These are phyloP conservation scores for Margaritifera margaritifera DNA, from an alignment of 2,888 invertebrate genomes.

Conservation along the genomic window DNA sequence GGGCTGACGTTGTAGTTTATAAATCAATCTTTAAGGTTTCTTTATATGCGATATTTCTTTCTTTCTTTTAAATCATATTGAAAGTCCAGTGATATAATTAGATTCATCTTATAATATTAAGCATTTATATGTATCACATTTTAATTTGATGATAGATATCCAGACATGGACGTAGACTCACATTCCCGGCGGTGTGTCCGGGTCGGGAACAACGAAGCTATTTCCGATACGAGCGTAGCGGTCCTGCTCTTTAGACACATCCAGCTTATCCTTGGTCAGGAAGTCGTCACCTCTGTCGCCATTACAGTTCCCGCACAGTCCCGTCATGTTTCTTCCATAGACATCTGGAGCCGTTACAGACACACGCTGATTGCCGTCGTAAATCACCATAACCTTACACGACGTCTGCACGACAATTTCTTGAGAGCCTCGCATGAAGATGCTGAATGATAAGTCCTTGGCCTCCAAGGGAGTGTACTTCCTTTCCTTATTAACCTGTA, in stretches of 20 bases:
- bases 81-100: too few species aligned
- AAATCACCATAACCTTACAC: constrained; percentile 42
- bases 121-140: too few species aligned
- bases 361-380: constrained; percentile 36
- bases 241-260: constrained; percentile 22
- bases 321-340: constrained; percentile 25
- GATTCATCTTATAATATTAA: too few species aligned
- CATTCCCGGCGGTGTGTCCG: constrained; percentile 15
- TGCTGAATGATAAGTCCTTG: constrained; percentile 6
- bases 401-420: constrained; percentile 25
- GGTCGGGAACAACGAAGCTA: constrained; percentile 43
- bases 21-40: too few species aligned
- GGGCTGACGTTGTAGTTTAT: too few species aligned
- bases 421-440: constrained; percentile 16
- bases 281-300: constrained; percentile 30
- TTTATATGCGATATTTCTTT: too few species aligned
- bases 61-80: too few species aligned
- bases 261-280: constrained; percentile 27
- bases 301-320: constrained; percentile 51
- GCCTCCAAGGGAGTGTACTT: constrained; percentile 12
- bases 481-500: constrained; percentile 12
- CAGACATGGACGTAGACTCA: constrained; percentile 1
- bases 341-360: constrained; percentile 28
- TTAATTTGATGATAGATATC: background rate
- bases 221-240: constrained; percentile 31